Conservation (phyloP, 2,797 vertebrate genomes). For the Enteromius trimaculatus region DNA sequence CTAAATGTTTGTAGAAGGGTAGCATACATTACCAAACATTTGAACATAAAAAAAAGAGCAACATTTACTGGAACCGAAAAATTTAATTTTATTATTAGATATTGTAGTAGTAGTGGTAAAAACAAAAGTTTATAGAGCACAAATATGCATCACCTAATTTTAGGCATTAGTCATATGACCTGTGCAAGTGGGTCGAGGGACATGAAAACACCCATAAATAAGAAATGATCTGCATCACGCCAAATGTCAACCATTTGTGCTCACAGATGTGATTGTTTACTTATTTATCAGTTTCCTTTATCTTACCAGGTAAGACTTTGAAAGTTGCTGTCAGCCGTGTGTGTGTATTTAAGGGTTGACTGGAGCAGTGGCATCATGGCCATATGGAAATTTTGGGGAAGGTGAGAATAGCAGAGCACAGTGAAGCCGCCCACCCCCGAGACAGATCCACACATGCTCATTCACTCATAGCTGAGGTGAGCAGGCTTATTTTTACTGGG, state of each 20-base stretch:
- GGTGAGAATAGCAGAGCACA: slow-evolving; percentile 71
- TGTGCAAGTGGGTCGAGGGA: slow-evolving; percentile 14
- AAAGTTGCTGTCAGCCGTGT: slow-evolving; percentile 36
- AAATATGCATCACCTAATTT: slow-evolving; percentile 3
- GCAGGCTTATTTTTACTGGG: slow-evolving; percentile 78
- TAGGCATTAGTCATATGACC: slow-evolving; percentile 35
- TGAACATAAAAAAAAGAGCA: neutral
- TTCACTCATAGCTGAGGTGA: slow-evolving; percentile 77
- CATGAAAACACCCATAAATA: slow-evolving; percentile 50
- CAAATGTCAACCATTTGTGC: slow-evolving; percentile 52
- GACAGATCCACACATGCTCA: slow-evolving; percentile 67
- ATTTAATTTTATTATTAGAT: neutral
- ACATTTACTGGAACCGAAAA: neutral
- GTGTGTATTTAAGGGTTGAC: slow-evolving; percentile 35
- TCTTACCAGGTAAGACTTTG: slow-evolving; percentile 34
- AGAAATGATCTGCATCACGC: slow-evolving; percentile 44
- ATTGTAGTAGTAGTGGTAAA: neutral
- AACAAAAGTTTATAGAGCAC: neutral
- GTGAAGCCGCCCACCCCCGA: slow-evolving; percentile 67
- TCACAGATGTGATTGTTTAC: slow-evolving; percentile 51
- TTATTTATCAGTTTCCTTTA: slow-evolving; percentile 51
- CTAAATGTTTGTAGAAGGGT: neutral
- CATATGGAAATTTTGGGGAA: slow-evolving; percentile 60
- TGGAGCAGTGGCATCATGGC: slow-evolving; percentile 40
- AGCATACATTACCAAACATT: neutral